These are phyloP conservation scores for honey bee (Apis mellifera) DNA, from an alignment of 1,140 invertebrate genomes.

Conservation along the genomic window DNA sequence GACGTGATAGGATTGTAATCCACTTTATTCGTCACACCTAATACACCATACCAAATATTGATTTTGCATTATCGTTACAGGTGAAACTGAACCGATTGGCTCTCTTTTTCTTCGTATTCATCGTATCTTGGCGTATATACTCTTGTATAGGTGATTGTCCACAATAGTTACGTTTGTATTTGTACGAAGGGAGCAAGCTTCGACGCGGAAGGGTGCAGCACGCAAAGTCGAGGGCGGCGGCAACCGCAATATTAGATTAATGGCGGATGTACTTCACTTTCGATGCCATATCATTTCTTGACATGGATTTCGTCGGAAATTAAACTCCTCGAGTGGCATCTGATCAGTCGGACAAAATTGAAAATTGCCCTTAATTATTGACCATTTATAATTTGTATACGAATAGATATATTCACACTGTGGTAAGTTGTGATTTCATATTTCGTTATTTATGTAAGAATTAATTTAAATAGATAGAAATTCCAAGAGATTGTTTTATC, in stretches of 20 bases:
- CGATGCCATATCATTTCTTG: constrained; percentile 31
- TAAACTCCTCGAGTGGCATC: constrained; percentile 28
- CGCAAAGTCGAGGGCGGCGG: constrained; percentile 67
- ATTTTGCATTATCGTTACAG: constrained; percentile 67
- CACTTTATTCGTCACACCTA: constrained; percentile 66
- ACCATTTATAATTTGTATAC: neutral
- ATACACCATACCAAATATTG: constrained; percentile 56
- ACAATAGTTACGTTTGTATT: constrained; percentile 42
- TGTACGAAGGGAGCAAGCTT: constrained; percentile 54
- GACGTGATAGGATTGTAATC: constrained; percentile 54
- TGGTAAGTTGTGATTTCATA: neutral
- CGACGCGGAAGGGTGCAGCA: constrained; percentile 59
- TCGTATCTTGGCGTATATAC: neutral
- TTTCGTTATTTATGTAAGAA: neutral
- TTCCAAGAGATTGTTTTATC: constrained; percentile 20
- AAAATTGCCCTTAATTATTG: neutral
- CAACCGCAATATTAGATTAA: constrained; percentile 74
- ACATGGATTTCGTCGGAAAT: constrained; percentile 48
- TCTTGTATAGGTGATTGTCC: constrained; percentile 16
- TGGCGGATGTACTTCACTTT: constrained; percentile 69
- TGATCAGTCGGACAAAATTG: constrained; percentile 7
- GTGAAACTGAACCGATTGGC: constrained; percentile 44
- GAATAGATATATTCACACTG: neutral
- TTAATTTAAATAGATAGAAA: neutral
- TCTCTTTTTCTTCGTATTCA: constrained; percentile 16